Base-by-base conservation (phyloP, 2,888 invertebrate genomes). In the Acronicta alni region DNA sequence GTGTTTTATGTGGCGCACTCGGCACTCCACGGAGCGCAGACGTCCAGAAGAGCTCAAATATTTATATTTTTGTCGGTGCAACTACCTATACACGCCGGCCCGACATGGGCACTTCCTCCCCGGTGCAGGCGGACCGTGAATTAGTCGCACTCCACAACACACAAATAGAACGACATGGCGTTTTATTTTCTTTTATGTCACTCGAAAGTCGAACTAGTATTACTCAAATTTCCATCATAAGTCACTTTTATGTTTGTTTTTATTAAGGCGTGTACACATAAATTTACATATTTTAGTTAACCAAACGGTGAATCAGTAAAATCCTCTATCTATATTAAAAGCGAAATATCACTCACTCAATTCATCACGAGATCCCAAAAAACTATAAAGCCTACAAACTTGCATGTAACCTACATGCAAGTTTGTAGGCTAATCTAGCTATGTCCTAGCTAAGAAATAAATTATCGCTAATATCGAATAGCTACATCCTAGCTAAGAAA, bases 31-130 rank as follows among this genome's bases (percentile, higher is more conserved):
- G 57, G 64, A 65, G 70, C 61, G 65, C 67, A 61, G 70, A 66
- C 67, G 67, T 61, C 64, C 69, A 63, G 43, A 69, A 63, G 62
- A 67, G 60, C 68, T 78, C 72, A 72, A 80, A 82, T 80, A 81
- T 83, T 79, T 77, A 79, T 84, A 83, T 83, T 82, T 82, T 74
- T 61, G 80, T 84, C 77, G 57, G 70, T 64, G 66, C 73, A 67
- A 52, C 52, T 67, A 68, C 65, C 55, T 63, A 67, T 43, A 49
- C 57, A 57, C 55, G 35, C n/a, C 35, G 35, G n/a, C n/a, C n/a
- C 6, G 58, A 46, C 49, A 57, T 46, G 59, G 59, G 61, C 75
- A 77, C 82, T 84, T 84, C 83, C 82, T 82, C 72, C 61, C 68
- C 62, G 56, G 16, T 44, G 60, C 67, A 60, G 63, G 62, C 77